These are phyloP conservation scores for Caenorhabditis panamensis DNA, from an alignment of 2,888 invertebrate genomes.

Conservation along the genomic window DNA sequence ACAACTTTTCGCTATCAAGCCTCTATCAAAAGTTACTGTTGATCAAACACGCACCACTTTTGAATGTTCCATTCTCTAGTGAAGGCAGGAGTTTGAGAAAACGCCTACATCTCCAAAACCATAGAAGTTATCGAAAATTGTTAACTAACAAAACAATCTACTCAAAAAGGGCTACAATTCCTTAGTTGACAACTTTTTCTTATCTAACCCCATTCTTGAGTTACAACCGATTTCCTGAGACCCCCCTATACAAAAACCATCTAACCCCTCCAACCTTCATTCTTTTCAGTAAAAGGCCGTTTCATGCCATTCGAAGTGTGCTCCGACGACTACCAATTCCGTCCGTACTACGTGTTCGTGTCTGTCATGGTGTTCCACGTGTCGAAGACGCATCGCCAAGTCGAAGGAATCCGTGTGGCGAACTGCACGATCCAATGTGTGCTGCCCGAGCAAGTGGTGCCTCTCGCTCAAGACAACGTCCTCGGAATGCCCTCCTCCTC, in stretches of 20 bases:
- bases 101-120: too few relatives aligned
- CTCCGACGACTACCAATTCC: constrained; percentile 30
- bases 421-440: constrained; percentile 33
- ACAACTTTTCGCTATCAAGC: too few relatives aligned
- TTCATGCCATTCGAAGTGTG: constrained; percentile 38
- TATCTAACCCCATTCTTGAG: too few relatives aligned
- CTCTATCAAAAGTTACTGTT: too few relatives aligned
- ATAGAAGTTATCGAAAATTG: too few relatives aligned
- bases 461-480: background rate
- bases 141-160: too few relatives aligned
- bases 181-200: background rate
- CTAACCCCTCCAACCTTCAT: background rate
- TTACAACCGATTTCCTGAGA: too few relatives aligned
- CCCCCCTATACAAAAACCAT: background rate
- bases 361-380: constrained; percentile 35
- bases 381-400: background rate
- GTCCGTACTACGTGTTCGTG: constrained; percentile 20
- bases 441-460: constrained; percentile 3
- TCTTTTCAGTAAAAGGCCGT: constrained; percentile 4
- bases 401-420: constrained; percentile 27
- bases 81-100: too few relatives aligned
- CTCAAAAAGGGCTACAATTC: too few relatives aligned
- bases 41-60: too few relatives aligned
- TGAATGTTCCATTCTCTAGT: too few relatives aligned
- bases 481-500: background rate